phyloP scores from a whole-genome alignment of 2,797 vertebrate genomes.

The Aphelocoma californica region DNA sequence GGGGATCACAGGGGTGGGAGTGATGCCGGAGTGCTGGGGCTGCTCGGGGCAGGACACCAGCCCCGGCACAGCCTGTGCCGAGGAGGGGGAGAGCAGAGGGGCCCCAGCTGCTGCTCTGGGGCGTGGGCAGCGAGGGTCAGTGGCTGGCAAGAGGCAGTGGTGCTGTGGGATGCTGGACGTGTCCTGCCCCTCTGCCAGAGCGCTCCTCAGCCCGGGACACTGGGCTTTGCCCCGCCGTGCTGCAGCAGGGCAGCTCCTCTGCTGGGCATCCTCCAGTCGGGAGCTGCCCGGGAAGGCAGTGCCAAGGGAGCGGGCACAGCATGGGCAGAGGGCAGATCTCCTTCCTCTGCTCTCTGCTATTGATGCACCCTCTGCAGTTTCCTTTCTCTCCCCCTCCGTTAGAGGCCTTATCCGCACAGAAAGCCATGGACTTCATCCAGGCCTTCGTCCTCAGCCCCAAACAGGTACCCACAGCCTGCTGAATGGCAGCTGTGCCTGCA shows the following conservation, averaged over 20 bases:
- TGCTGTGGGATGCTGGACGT: neutral
- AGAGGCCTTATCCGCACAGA: neutral
- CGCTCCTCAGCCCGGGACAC: neutral
- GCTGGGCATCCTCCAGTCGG: neutral
- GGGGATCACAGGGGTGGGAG: neutral
- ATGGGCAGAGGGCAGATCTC: neutral
- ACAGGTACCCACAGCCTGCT: fast-evolving
- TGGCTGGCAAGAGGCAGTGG: neutral
- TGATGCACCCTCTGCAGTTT: too few species aligned
- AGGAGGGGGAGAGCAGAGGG: too few species aligned
- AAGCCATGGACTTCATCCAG: neutral
- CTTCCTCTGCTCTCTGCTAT: too few species aligned
- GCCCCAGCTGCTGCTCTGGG: too few species aligned
- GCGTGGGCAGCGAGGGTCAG: neutral
- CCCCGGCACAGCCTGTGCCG: neutral
- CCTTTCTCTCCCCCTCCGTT: neutral
- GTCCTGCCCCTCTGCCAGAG: neutral
- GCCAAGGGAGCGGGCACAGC: neutral
- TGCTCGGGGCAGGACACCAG: neutral
- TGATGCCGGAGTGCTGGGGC: fast-evolving
- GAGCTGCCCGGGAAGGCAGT: fast-evolving
- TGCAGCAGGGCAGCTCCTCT: neutral
- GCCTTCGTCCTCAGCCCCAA: neutral
- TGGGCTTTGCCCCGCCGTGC: neutral
- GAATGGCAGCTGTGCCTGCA: neutral